Evolutionary conservation across 2,888 invertebrate genomes (phyloP), one percentile per base, ranked within the genome.

Genomic region (Lasioglossum marginatum): DNA sequence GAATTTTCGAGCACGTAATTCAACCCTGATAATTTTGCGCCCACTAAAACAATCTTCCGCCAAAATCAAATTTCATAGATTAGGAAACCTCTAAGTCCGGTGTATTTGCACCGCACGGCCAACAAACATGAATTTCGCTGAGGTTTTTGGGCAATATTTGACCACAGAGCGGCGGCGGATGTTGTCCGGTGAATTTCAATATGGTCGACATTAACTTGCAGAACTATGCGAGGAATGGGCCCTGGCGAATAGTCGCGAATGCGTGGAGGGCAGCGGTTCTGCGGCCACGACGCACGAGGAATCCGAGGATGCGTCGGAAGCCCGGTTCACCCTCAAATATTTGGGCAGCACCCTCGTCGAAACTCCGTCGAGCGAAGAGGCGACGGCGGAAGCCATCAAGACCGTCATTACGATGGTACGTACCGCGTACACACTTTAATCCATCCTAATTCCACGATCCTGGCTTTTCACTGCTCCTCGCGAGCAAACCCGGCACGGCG

Each of bases 361-460:
- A 93, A 97, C 97, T 76, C 97, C 97, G 12, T 96, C 97, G 31
- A 97, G 97, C 83, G 97, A 97, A 43, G 97, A 97, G 90, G 97
- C 97, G 45, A 98, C 98, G 80, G 97, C 98, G 4, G 97, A 97
- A 81, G 98, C 98, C 57, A 97, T 98, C 75, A 97, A 98, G 94
- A 97, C 97, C 63, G 97, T 98, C 89, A 96, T 98, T 86, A 96
- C 97, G 77, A 94, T 95, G 95, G 95, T 95, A 89, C 86, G 92
- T 91, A 85, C 37, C 66, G 66, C 34, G 34, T 34, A 34, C 37
- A 37, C n/a, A 52, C 60, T 66, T 77, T n/a, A 40, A 31, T 81
- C 57, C 40, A 57, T 43, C 14, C 27, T 43, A 31, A 52, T 23
- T 10, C 40, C 1, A 2, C 23, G 14, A 16, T 52, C 34, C 27